phyloP scores from a whole-genome alignment of 2,113 vertebrate genomes.

The Chrysochloris asiatica region DNA sequence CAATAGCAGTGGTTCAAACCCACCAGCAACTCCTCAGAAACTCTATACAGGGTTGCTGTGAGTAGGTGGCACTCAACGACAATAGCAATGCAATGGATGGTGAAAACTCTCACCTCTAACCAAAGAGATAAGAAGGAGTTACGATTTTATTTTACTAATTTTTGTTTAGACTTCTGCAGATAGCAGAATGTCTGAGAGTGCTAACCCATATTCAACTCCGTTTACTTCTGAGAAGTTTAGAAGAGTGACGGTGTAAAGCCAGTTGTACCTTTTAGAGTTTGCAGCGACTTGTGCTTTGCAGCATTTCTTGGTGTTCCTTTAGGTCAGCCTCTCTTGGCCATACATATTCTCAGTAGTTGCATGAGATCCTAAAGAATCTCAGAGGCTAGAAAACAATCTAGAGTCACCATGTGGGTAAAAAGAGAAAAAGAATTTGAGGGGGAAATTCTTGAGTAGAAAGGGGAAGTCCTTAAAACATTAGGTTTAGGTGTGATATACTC shows the following conservation, averaged over 20 bases:
- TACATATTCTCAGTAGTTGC: background rate
- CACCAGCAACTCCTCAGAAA: too few relatives aligned
- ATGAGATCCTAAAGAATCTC: background rate
- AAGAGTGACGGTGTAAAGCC: background rate
- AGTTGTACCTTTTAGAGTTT: background rate
- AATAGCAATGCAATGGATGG: too few relatives aligned
- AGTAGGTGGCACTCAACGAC: too few relatives aligned
- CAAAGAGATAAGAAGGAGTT: background rate
- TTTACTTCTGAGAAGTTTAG: background rate
- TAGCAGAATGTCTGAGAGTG: background rate
- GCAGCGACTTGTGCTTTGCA: background rate
- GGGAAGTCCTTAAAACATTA: background rate
- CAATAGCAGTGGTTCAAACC: too few relatives aligned
- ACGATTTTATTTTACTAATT: background rate
- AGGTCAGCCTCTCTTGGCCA: background rate
- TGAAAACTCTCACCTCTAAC: slow-evolving; percentile 14
- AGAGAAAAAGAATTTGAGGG: background rate
- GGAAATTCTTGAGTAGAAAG: background rate
- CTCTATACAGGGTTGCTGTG: too few relatives aligned
- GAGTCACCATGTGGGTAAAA: background rate
- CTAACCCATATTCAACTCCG: background rate
- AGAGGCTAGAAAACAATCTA: background rate
- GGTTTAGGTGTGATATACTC: background rate
- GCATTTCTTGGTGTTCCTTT: background rate
- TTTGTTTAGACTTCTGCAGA: background rate